Evolutionary conservation across 1,140 invertebrate genomes (phyloP).

Genomic region (Lordiphosa collinella): DNA sequence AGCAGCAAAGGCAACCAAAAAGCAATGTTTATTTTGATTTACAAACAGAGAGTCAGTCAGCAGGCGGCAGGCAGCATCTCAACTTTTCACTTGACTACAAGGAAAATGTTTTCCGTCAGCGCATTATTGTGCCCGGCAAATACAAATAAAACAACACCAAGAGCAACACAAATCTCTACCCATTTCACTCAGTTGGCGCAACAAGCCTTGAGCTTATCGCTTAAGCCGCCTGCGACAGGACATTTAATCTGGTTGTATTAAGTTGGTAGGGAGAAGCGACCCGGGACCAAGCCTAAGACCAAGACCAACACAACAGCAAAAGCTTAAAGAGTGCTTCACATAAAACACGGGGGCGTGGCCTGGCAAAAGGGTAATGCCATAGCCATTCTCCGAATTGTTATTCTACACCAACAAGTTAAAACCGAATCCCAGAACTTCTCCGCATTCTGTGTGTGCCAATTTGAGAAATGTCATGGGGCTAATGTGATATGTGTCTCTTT

Average conservation of each 20-base stretch:
- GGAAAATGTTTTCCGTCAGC: constrained; percentile 43
- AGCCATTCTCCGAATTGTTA: constrained; percentile 73
- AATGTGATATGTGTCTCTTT: constrained; percentile 44
- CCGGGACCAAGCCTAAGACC: constrained; percentile 16
- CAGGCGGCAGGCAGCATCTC: constrained; percentile 27
- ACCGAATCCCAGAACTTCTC: constrained; percentile 43
- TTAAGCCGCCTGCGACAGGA: constrained; percentile 71
- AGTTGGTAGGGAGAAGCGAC: constrained; percentile 20
- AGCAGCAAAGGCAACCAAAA: constrained; percentile 58
- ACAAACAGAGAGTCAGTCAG: constrained; percentile 33
- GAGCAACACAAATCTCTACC: constrained; percentile 23
- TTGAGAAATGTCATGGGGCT: constrained; percentile 64
- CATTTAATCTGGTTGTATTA: constrained; percentile 76
- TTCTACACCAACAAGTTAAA: constrained; percentile 71
- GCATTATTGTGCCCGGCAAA: constrained; percentile 27
- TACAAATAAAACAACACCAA: constrained; percentile 46
- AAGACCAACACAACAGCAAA: constrained; percentile 32
- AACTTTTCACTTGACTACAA: constrained; percentile 53
- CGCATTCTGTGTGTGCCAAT: constrained; percentile 6
- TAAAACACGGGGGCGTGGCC: constrained; percentile 8
- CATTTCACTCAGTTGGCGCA: constrained; percentile 5
- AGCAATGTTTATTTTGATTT: constrained; percentile 69
- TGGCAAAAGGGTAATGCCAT: constrained; percentile 63
- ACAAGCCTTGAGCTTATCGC: constrained; percentile 60
- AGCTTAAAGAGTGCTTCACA: constrained; percentile 63